Conservation (phyloP, 2,888 invertebrate species). For the Chrysopilus asiliformis region DNA sequence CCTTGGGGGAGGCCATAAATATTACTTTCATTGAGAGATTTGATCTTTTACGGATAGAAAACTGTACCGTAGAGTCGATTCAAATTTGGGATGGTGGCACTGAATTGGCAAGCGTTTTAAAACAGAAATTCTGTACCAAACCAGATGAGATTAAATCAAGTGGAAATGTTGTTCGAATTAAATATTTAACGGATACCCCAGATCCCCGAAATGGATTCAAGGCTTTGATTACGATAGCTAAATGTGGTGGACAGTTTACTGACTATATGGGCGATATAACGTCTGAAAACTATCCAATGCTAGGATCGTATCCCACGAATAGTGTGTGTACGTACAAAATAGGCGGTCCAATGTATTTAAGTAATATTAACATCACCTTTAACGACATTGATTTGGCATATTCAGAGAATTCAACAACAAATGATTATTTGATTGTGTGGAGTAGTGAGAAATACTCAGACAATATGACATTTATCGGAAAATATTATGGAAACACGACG, state of each 20-base stretch:
- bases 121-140: conserved; percentile 48
- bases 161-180: conserved; percentile 50
- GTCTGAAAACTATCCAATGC: conserved; percentile 52
- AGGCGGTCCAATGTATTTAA: conserved; percentile 38
- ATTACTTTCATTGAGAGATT: conserved; percentile 63
- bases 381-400: conserved; percentile 36
- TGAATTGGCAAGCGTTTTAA: conserved; percentile 42
- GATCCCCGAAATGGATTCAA: conserved; percentile 64
- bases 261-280: conserved; percentile 45
- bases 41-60: conserved; percentile 40
- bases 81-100: conserved; percentile 73
- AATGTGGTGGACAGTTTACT: conserved; percentile 55
- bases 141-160: conserved; percentile 39
- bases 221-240: conserved; percentile 25
- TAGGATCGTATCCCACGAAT: conserved; percentile 39
- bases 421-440: conserved; percentile 30
- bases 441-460: conserved; percentile 2
- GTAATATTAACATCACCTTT: conserved; percentile 36
- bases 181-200: conserved; percentile 49
- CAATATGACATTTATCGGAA: too few relatives aligned
- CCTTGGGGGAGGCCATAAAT: conserved; percentile 52
- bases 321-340: conserved; percentile 64
- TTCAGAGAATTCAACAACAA: conserved; percentile 20
- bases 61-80: conserved; percentile 40
- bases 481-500: conserved; percentile 36